These are phyloP conservation scores for Phragmatobia fuliginosa DNA, from an alignment of 2,888 invertebrate species.

Conservation along the genomic window DNA sequence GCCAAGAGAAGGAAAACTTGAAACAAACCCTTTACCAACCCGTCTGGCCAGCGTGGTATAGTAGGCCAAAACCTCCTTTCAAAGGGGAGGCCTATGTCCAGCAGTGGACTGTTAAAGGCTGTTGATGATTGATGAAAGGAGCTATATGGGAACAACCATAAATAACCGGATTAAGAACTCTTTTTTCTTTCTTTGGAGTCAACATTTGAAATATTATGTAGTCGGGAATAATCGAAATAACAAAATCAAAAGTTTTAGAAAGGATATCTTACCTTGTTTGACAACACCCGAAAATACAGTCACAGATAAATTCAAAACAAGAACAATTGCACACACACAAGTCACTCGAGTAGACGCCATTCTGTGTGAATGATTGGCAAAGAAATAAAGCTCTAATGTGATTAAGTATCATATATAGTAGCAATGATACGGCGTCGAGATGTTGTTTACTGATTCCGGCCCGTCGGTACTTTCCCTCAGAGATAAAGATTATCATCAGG, in stretches of 20 bases:
- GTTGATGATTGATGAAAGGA: too few relatives aligned
- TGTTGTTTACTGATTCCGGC: slow-evolving; percentile 3
- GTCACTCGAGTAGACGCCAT: slow-evolving; percentile 29
- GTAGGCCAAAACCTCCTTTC: too few relatives aligned
- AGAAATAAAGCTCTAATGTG: slow-evolving; percentile 1
- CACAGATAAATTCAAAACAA: slow-evolving; percentile 22
- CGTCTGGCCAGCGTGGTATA: too few relatives aligned
- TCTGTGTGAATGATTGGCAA: slow-evolving; percentile 12
- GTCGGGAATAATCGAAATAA: not conserved
- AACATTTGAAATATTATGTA: too few relatives aligned
- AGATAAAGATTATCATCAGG: slow-evolving; percentile 25
- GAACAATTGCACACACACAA: slow-evolving; percentile 18
- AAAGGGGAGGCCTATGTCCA: too few relatives aligned
- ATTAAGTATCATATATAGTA: slow-evolving; percentile 11
- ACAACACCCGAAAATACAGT: slow-evolving; percentile 24
- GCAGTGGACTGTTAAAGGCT: too few relatives aligned
- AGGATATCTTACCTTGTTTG: not conserved
- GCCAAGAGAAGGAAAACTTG: too few relatives aligned
- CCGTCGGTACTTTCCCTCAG: slow-evolving; percentile 45
- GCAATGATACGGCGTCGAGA: not conserved
- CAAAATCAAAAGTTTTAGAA: not conserved
- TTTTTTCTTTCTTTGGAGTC: too few relatives aligned
- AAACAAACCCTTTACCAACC: too few relatives aligned
- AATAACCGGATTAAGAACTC: too few relatives aligned
- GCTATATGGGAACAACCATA: too few relatives aligned